Base-by-base conservation (phyloP, 1,140 invertebrate genomes). In the Drosophila tani region DNA sequence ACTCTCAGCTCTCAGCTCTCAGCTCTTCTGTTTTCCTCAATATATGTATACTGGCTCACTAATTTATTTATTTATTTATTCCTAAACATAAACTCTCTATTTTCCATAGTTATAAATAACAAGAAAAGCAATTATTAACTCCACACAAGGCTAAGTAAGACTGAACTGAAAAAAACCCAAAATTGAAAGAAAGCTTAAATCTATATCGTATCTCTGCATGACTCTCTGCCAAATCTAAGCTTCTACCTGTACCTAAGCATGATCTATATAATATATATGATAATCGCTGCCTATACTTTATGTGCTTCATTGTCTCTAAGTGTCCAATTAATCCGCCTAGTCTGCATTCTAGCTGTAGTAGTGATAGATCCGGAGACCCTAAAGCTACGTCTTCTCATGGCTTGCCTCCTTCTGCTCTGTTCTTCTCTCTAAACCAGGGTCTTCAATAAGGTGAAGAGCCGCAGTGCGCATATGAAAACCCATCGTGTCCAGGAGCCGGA, bases 391-490 rank as follows among this genome's bases (percentile, higher is more conserved):
- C 5, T 63, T 78, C 75, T 78, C 65, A 75, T 77, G 38, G 21
- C 49, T 9, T 67, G 69, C 69, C 49, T 41, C 19, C 21, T 29
- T 59, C 15, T 70, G n/a, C 51, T 74, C 57, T 32, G 45, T 15
- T 41, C 43, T 60, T 43, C 15, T 17, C 27, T 60, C 46, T 41
- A 47, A 68, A 81, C 95, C 95, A 99, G 98, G 95, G 96, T 98
- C 93, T 99, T 99, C 95, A 96, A 96, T 94, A 99, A 99, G 96
- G 97, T 99, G 84, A 99, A 99, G 95, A 99, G 98, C 95, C 96
- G 98, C 94, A 99, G 97, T 95, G 98, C 98, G 62, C 98, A 99
- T 94, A 99, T 99, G 98, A 99, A 99, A 94, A 98, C 97, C 71
- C 98, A 99, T 94, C 95, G 97, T 87, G 96, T 96, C 91, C 95